Evolutionary conservation across 2,797 vertebrate species (phyloP).

Genomic region (Echeneis naucrates): DNA sequence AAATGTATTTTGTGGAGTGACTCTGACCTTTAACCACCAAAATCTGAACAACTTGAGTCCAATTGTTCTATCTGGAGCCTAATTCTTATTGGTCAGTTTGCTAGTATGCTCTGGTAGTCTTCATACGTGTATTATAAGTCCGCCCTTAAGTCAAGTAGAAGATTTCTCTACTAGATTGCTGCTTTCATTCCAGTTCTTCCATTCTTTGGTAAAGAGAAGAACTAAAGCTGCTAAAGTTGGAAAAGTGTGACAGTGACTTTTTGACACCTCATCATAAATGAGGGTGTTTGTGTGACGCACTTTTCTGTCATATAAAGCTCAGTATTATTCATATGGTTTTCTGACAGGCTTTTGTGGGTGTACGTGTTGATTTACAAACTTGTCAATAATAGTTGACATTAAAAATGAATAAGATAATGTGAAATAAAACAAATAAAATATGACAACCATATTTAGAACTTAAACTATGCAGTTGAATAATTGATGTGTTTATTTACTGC

Average conservation of each 20-base stretch:
- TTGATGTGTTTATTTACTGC: background rate
- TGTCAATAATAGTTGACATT: background rate
- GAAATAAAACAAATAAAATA: background rate
- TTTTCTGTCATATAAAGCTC: conserved; percentile 1
- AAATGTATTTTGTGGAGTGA: too few species aligned
- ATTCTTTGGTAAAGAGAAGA: conserved; percentile 10
- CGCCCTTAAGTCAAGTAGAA: conserved; percentile 17
- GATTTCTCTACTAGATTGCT: conserved; percentile 8
- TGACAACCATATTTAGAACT: background rate
- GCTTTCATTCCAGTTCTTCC: too few species aligned
- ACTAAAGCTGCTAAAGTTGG: conserved; percentile 1
- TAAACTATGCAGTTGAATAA: background rate
- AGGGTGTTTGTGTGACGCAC: background rate
- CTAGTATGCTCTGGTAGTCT: background rate
- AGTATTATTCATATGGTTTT: conserved; percentile 10
- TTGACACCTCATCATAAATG: background rate
- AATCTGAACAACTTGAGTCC: too few species aligned
- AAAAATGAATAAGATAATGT: background rate
- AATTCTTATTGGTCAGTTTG: too few species aligned
- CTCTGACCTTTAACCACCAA: too few species aligned
- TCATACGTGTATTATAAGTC: conserved; percentile 7
- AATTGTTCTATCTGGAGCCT: too few species aligned
- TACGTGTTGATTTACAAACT: background rate
- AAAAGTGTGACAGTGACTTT: background rate
- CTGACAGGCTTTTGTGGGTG: too few species aligned